phyloP scores from a whole-genome alignment of 2,888 invertebrate species.

The Rhamnusium bicolor region DNA sequence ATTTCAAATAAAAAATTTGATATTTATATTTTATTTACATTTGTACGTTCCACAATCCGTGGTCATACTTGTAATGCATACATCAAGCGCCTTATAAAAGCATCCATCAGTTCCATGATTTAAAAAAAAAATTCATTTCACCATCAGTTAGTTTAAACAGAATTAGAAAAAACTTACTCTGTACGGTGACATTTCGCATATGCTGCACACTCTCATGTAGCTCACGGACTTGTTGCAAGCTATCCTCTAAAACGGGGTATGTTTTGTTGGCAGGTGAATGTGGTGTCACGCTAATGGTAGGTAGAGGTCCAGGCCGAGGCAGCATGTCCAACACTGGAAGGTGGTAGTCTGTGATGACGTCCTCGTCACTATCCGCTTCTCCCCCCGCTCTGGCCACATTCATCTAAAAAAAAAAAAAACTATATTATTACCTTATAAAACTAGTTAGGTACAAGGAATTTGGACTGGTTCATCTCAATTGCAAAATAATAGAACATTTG shows the following conservation, averaged over 20 bases:
- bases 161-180: conserved; percentile 58
- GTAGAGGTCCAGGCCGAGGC: conserved; percentile 72
- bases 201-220: conserved; percentile 85
- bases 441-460: too few relatives aligned
- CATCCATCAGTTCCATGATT: too few relatives aligned
- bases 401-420: conserved; percentile 73
- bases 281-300: conserved; percentile 90
- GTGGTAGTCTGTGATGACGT: conserved; percentile 85
- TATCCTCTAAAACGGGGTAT: conserved; percentile 82
- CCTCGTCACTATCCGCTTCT: conserved; percentile 85
- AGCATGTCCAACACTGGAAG: conserved; percentile 57
- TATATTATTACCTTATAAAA: too few relatives aligned
- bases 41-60: too few relatives aligned
- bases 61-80: too few relatives aligned
- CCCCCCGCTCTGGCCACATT: conserved; percentile 80
- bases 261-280: conserved; percentile 87
- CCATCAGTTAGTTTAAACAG: too few relatives aligned
- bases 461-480: too few relatives aligned
- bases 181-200: conserved; percentile 79
- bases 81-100: too few relatives aligned
- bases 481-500: too few relatives aligned
- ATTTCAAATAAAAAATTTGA: too few relatives aligned
- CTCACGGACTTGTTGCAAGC: conserved; percentile 80
- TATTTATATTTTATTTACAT: too few relatives aligned
- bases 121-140: too few relatives aligned